Base-by-base conservation (phyloP, 2,113 vertebrate species). In the Saccopteryx leptura region DNA sequence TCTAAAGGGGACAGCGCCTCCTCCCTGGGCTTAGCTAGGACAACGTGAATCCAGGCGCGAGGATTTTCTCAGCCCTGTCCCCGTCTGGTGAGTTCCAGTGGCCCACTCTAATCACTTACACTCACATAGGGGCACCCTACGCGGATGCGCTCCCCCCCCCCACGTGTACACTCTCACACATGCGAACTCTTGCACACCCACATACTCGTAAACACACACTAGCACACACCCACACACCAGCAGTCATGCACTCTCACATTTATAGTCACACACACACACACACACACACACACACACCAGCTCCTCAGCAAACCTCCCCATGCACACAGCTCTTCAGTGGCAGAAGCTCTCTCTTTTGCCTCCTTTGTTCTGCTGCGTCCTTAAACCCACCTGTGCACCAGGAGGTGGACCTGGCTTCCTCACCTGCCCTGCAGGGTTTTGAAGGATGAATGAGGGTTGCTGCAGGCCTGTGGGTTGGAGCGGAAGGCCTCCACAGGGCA, bases 351-450 rank as follows among this genome's bases (percentile, higher is more conserved):
- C n/a, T 1, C 82, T 31, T 28, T 21, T 31, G 9, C 52, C 5
- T 1, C 3, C 15, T 1, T 26, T 0, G 1, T 2, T 39, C 31
- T 1, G 0, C 33, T 21, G 76, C 7, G 0, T 11, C 54, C 82
- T 33, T 13, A 63, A 6, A 0, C 61, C 23, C 4, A 23, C 54
- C 91, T 63, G 60, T 18, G 52, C 23, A 3, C 46, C n/a, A 9
- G 61, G 11, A 3, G 31, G 39, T 39, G 39, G 39, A 39, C 39
- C 39, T 3, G 39, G 39, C 39, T 39, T 39, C 39, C 39, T 39
- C 39, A 39, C 39, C 39, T 39, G 39, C 12, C 31, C 15, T 4
- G 17, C 12, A 60, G 52, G 63, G 24, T 39, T 48, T 23, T 18
- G 21, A 54, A 52, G n/a, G 11, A 26, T 28, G 75, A 54, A 3